These are phyloP conservation scores for Brachyistius frenatus DNA, from an alignment of 2,113 vertebrate genomes.

Conservation along the genomic window DNA sequence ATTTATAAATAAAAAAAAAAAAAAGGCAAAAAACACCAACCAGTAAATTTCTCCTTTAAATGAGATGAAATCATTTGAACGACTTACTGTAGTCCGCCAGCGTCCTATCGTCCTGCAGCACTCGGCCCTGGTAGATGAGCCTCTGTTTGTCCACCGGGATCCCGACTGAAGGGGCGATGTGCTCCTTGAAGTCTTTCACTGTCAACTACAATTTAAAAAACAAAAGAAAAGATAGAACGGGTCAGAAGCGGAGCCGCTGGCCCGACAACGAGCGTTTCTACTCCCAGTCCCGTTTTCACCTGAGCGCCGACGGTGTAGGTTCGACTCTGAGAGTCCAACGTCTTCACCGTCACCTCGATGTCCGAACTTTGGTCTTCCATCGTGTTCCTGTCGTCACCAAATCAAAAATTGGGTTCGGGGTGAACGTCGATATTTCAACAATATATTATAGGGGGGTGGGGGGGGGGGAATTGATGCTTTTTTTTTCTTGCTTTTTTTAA, in stretches of 20 bases:
- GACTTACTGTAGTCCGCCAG: slow-evolving; percentile 91
- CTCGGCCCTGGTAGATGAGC: slow-evolving; percentile 94
- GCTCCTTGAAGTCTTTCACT: slow-evolving; percentile 93
- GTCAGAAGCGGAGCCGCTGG: background rate
- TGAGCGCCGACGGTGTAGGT: slow-evolving; percentile 90
- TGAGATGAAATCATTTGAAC: background rate
- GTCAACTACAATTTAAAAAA: slow-evolving; percentile 83
- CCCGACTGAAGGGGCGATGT: slow-evolving; percentile 90
- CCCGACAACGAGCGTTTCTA: no score
- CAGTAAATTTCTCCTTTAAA: background rate
- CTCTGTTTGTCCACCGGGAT: slow-evolving; percentile 93
- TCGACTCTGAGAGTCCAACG: slow-evolving; percentile 92
- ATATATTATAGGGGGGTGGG: no score
- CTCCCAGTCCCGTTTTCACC: slow-evolving; percentile 77
- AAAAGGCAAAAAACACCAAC: background rate
- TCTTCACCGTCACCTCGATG: slow-evolving; percentile 93
- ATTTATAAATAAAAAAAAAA: background rate
- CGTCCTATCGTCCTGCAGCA: slow-evolving; percentile 93
- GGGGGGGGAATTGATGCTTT: no score
- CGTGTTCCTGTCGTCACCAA: slow-evolving; percentile 42
- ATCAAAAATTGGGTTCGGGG: background rate
- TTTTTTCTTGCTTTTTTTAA: no score
- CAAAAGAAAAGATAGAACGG: slow-evolving; percentile 1
- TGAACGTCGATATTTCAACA: no score
- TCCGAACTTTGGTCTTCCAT: slow-evolving; percentile 87